Evolutionary conservation across 2,888 invertebrate species (phyloP), one percentile per base, ranked within the genome.

Genomic region (Itoplectis maculator): DNA sequence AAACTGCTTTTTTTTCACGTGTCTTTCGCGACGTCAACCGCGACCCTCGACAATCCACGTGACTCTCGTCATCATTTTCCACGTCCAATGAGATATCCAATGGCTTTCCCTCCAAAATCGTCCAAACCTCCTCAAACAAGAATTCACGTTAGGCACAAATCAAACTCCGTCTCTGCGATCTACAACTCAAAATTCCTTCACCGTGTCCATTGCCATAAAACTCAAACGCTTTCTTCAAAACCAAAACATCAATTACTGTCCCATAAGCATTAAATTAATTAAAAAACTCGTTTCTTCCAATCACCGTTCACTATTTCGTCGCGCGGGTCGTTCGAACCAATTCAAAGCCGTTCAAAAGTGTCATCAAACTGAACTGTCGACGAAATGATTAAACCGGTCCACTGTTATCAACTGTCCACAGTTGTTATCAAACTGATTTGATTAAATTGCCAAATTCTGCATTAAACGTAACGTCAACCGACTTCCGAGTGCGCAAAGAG

Each of bases 61-160:
- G 56, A n/a, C 70, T 29, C 23, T 42, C 42, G 23, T 54, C 54
- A 42, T 54, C 13, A 18, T 70, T 42, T 9, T 8, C 45, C 37
- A n/a, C 18, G 23, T 42, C 9, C 42, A 7, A 15, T 23, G n/a
- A 15, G 23, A 8, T 23, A n/a, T n/a, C n/a, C n/a, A n/a, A n/a
- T n/a, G n/a, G n/a, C 54, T 0, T 45, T 23, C 0, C 2, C 7
- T n/a, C 5, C 6, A 29, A n/a, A 13, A 29, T 35, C 7, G n/a
- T 59, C n/a, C 11, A 2, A 15, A 15, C 9, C 29, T 6, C 13
- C 0, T 37, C 37, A 7, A 15, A 35, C 23, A 54, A 54, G 9
- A n/a, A 4, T 1, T 3, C 23, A 54, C 23, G 20, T 54, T 23
- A 20, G 54, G 23, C 54, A 35, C 59, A 40, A n/a, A 7, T 61